Conservation (phyloP, 2,888 invertebrate genomes). For the Dynastes grantii region DNA sequence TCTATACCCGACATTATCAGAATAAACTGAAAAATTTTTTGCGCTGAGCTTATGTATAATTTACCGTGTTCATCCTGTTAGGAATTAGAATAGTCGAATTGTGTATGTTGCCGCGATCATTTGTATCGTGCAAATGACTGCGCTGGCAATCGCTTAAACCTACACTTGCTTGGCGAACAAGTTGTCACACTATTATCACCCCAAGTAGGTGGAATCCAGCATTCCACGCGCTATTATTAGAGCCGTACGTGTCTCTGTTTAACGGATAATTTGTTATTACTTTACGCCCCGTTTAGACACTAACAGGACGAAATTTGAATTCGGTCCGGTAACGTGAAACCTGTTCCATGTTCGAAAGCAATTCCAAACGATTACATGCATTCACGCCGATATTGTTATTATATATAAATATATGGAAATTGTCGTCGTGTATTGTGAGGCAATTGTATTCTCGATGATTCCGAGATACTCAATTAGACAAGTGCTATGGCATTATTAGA, state of each 20-base stretch:
- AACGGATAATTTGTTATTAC: slow-evolving; percentile 52
- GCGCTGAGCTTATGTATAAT: slow-evolving; percentile 50
- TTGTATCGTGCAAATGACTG: slow-evolving; percentile 56
- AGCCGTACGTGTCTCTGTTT: slow-evolving; percentile 56
- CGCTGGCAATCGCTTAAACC: slow-evolving; percentile 57
- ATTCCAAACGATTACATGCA: slow-evolving; percentile 42
- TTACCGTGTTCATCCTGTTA: slow-evolving; percentile 55
- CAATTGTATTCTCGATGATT: slow-evolving; percentile 44
- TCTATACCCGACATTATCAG: slow-evolving; percentile 35
- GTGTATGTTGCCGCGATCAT: slow-evolving; percentile 51
- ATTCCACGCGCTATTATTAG: slow-evolving; percentile 58
- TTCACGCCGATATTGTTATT: slow-evolving; percentile 40
- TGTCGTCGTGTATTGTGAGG: slow-evolving; percentile 26
- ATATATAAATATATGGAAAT: slow-evolving; percentile 38
- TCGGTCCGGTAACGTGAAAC: slow-evolving; percentile 44
- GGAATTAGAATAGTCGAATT: slow-evolving; percentile 52
- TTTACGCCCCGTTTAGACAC: slow-evolving; percentile 36
- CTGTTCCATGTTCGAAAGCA: slow-evolving; percentile 38
- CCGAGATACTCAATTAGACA: slow-evolving; percentile 41
- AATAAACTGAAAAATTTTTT: slow-evolving; percentile 30
- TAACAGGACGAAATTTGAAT: slow-evolving; percentile 44
- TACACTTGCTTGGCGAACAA: slow-evolving; percentile 58
- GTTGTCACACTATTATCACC: slow-evolving; percentile 61
- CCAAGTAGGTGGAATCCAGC: slow-evolving; percentile 60
- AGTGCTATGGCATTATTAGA: slow-evolving; percentile 37